Evolutionary conservation across 2,113 vertebrate species (phyloP), one percentile per base, ranked within the genome.

Genomic region (Corydoras sp.): DNA sequence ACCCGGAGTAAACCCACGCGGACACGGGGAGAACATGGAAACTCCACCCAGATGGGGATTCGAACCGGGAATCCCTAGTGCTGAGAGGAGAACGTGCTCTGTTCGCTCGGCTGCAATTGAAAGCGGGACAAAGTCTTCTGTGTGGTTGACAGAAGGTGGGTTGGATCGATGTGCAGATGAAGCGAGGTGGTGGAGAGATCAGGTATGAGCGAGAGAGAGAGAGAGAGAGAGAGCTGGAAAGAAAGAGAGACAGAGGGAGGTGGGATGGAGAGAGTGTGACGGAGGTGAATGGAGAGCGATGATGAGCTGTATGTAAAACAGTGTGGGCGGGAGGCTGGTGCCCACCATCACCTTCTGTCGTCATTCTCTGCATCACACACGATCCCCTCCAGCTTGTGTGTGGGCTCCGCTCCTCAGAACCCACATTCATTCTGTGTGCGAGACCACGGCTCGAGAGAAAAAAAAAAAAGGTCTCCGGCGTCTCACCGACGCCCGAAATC

Each of bases 281-380:
- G 54, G 29, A 56, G 29, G 50, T 66, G 64, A 66, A 29, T 54
- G 48, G 49, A 51, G 64, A 43, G 35, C 2, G 35, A 53, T 30
- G 10, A 62, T 35, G 24, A 32, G 56, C 24, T 54, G 58, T 53
- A 54, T 62, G 32, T 68, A 49, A 68, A 56, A 56, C 13, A 15
- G 54, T 56, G 6, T n/a, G 76, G 77, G 77, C 9, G 83, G 83
- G 79, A 83, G 85, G 86, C 70, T 43, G 79, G 69, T 81, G 84
- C 82, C 85, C 85, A 85, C 85, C 83, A 77, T 79, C 76, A 72
- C 78, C 73, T 73, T 86, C 78, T 75, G 73, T 85, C 85, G 85
- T 88, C 84, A 88, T 75, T 8, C 73, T 78, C 85, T 79, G 75
- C 81, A 82, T 87, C 83, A 85, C 83, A 84, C 81, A 86, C 85